Conservation (phyloP, 2,113 vertebrate genomes). For the Nibea albiflora region DNA sequence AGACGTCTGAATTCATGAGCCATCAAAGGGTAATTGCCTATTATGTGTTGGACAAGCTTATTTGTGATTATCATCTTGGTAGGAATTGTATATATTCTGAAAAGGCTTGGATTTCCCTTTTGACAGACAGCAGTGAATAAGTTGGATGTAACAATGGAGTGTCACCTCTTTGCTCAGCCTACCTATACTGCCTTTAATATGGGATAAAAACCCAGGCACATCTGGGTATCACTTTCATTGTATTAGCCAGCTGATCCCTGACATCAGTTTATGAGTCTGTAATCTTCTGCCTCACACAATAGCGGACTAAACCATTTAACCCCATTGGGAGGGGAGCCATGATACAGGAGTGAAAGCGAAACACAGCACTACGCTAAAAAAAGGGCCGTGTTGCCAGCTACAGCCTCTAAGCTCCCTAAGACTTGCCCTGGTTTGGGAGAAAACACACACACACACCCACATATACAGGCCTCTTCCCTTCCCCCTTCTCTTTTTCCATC, state of each 20-base stretch:
- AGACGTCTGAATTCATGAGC: conserved; percentile 46
- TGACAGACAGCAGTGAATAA: conserved; percentile 62
- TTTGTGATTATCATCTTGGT: conserved; percentile 69
- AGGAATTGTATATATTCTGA: conserved; percentile 55
- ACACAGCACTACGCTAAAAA: conserved; percentile 54
- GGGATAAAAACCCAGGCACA: conserved; percentile 71
- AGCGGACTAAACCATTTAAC: conserved; percentile 79
- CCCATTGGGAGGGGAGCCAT: conserved; percentile 66
- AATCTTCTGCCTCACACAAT: conserved; percentile 79
- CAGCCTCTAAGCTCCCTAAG: conserved; percentile 74
- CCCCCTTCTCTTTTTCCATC: conserved; percentile 72
- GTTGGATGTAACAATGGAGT: conserved; percentile 56
- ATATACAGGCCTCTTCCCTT: conserved; percentile 48
- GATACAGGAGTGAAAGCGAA: conserved; percentile 66
- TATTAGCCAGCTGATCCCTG: conserved; percentile 82
- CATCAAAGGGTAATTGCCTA: conserved; percentile 69
- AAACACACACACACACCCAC: conserved; percentile 47
- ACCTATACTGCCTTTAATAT: conserved; percentile 68
- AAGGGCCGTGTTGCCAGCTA: conserved; percentile 63
- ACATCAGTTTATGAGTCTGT: conserved; percentile 84
- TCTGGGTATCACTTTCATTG: conserved; percentile 80
- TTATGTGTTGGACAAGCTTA: conserved; percentile 69
- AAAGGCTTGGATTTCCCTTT: conserved; percentile 51
- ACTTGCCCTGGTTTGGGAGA: conserved; percentile 76
- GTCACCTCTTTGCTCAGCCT: conserved; percentile 59